A percentile compares a stretch with the other conserved stretches of the same genome.
These are phyloP conservation scores for Octonoba sinensis DNA, from an alignment of 2,888 invertebrate genomes.

Conservation along the genomic window DNA sequence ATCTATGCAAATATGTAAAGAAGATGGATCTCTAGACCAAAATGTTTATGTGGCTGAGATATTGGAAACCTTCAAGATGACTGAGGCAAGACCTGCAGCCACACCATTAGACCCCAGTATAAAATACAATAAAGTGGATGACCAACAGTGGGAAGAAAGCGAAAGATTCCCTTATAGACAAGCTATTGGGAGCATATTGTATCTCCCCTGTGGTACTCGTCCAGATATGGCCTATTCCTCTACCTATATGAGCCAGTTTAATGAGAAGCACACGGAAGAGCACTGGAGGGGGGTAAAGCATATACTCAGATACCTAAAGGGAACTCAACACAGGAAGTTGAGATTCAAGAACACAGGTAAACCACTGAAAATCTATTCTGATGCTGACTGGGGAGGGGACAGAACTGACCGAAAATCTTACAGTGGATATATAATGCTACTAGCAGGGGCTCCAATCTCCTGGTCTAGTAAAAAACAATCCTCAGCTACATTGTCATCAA, in stretches of 20 bases:
- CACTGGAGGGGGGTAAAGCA: slow-evolving; percentile 35
- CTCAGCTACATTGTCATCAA: slow-evolving; percentile 46
- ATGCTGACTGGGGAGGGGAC: slow-evolving; percentile 69
- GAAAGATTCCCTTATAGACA: slow-evolving; percentile 14
- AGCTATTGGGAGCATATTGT: slow-evolving; percentile 28
- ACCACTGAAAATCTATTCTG: slow-evolving; percentile 66
- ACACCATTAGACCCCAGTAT: slow-evolving; percentile 18
- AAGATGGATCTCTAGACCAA: slow-evolving; percentile 29
- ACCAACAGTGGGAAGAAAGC: neutral
- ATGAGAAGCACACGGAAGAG: slow-evolving; percentile 12
- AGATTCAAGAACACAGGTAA: slow-evolving; percentile 36
- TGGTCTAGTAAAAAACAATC: slow-evolving; percentile 46
- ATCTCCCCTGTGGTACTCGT: slow-evolving; percentile 13
- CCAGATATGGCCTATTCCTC: slow-evolving; percentile 27
- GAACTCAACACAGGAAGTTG: slow-evolving; percentile 6
- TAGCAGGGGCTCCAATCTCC: slow-evolving; percentile 29
- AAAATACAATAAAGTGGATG: slow-evolving; percentile 8
- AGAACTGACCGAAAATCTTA: slow-evolving; percentile 68
- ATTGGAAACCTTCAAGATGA: slow-evolving; percentile 34
- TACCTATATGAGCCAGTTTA: slow-evolving; percentile 31
- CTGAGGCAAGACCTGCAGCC: slow-evolving; percentile 7
- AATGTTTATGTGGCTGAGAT: slow-evolving; percentile 22
- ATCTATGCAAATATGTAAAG: neutral
- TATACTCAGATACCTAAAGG: slow-evolving; percentile 38
- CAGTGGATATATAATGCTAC: slow-evolving; percentile 34